phyloP scores from a whole-genome alignment of 2,113 vertebrate species.

The Piprites chloris region DNA sequence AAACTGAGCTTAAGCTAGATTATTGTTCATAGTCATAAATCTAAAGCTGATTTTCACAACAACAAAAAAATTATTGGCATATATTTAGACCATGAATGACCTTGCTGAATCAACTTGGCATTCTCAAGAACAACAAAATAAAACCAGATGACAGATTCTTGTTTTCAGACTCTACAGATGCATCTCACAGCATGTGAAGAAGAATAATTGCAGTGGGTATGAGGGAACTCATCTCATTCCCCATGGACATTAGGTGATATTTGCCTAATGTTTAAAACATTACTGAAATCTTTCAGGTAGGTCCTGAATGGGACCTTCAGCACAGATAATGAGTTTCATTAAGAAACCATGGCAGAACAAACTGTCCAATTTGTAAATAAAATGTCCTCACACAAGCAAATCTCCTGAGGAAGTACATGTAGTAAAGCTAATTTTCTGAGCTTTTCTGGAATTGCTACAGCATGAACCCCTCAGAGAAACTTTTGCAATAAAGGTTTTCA shows the following conservation, averaged over 20 bases:
- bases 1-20: slow-evolving; percentile 19
- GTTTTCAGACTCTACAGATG: background rate
- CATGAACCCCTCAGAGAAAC: background rate
- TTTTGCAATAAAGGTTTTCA: slow-evolving; percentile 14
- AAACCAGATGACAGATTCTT: slow-evolving; percentile 37
- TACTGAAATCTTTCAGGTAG: background rate
- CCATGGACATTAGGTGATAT: background rate
- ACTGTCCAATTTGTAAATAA: background rate
- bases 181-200: background rate
- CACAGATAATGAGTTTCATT: background rate
- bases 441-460: slow-evolving; percentile 22
- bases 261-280: background rate
- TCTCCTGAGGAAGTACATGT: background rate
- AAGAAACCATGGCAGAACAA: background rate
- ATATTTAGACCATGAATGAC: slow-evolving; percentile 31
- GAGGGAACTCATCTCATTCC: background rate
- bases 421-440: background rate
- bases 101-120: slow-evolving; percentile 45
- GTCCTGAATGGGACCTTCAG: background rate
- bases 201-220: background rate
- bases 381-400: slow-evolving; percentile 6
- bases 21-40: slow-evolving; percentile 48
- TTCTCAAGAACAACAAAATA: slow-evolving; percentile 27
- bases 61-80: slow-evolving; percentile 33
- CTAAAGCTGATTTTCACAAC: slow-evolving; percentile 33